Percentiles rank a stretch among this genome's conserved stretches.
phyloP scores from a whole-genome alignment of 2,888 invertebrate genomes.

The Apoderus coryli region DNA sequence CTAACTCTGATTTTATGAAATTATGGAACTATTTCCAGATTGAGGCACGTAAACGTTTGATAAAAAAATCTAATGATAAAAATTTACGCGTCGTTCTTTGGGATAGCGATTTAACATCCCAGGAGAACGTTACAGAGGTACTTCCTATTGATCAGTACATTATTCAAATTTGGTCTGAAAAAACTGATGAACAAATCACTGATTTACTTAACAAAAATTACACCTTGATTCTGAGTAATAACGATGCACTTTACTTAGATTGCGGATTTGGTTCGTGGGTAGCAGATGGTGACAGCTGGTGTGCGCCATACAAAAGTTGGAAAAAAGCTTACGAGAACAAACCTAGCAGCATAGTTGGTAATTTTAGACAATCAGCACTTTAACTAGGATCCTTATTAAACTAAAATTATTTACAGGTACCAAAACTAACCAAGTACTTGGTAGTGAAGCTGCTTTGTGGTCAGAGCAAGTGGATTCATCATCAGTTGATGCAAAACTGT shows the following conservation, averaged over 20 bases:
- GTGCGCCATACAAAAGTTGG: slow-evolving; percentile 80
- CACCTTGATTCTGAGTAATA: slow-evolving; percentile 66
- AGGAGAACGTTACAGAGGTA: slow-evolving; percentile 44
- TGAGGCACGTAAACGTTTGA: slow-evolving; percentile 42
- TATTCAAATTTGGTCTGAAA: slow-evolving; percentile 69
- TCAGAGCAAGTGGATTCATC: slow-evolving; percentile 13
- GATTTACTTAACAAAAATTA: slow-evolving; percentile 57
- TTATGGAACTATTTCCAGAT: slow-evolving; percentile 62
- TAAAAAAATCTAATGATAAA: slow-evolving; percentile 35
- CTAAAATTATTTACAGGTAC: slow-evolving; percentile 7
- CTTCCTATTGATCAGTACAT: slow-evolving; percentile 62
- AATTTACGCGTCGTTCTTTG: slow-evolving; percentile 57
- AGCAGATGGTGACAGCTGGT: slow-evolving; percentile 71
- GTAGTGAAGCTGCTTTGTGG: slow-evolving; percentile 14
- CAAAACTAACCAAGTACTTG: slow-evolving; percentile 12
- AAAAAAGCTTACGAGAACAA: slow-evolving; percentile 69
- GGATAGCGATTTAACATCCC: slow-evolving; percentile 64
- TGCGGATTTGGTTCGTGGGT: slow-evolving; percentile 77
- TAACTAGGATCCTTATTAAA: too few relatives aligned
- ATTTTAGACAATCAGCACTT: too few relatives aligned
- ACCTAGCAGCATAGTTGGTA: slow-evolving; percentile 41
- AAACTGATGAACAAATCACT: slow-evolving; percentile 43
- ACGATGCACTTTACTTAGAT: slow-evolving; percentile 72
- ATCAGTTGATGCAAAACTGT: slow-evolving; percentile 11
- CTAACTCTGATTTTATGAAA: slow-evolving; percentile 40